Evolutionary conservation across 23 tunicate species (phyloP).

Genomic region (Ascidia mentula): DNA sequence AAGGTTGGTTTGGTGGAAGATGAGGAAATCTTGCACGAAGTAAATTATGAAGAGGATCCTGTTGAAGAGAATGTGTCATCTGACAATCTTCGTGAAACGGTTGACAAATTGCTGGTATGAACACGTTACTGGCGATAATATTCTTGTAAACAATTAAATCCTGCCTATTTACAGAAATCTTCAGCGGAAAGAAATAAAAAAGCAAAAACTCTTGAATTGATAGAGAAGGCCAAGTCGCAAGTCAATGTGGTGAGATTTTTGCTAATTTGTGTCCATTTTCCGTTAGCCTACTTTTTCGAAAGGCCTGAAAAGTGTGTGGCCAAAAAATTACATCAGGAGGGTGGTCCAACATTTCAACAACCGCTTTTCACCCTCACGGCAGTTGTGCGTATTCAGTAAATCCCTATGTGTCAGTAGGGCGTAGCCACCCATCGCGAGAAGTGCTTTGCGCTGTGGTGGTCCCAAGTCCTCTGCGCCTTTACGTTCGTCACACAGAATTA

Average conservation of each 20-base stretch:
- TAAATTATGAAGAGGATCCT: not conserved
- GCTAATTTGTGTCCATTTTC: not conserved
- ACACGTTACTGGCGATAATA: not conserved
- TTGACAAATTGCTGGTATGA: conserved; percentile 32
- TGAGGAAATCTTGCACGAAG: not conserved
- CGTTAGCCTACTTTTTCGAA: too few species aligned
- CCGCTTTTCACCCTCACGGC: too few species aligned
- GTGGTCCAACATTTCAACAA: not conserved
- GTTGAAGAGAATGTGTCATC: not conserved
- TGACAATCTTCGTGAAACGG: conserved; percentile 12
- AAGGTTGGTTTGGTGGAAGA: not conserved
- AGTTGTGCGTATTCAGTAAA: not conserved
- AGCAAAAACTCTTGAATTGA: conserved; percentile 55
- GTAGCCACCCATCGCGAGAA: not conserved
- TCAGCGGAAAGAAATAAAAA: conserved; percentile 55
- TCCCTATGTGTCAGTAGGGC: not conserved
- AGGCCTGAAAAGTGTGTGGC: too few species aligned
- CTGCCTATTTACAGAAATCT: conserved; percentile 23
- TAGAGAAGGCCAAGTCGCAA: conserved; percentile 50
- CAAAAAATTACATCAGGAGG: too few species aligned
- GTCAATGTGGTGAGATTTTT: conserved; percentile 28
- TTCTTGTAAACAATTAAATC: not conserved
- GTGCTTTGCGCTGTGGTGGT: conserved; percentile 1
- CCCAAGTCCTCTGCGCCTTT: not conserved
- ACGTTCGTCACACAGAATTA: conserved; percentile 1